Evolutionary conservation across 2,797 vertebrate species (phyloP).

Genomic region (Sebastes minor): DNA sequence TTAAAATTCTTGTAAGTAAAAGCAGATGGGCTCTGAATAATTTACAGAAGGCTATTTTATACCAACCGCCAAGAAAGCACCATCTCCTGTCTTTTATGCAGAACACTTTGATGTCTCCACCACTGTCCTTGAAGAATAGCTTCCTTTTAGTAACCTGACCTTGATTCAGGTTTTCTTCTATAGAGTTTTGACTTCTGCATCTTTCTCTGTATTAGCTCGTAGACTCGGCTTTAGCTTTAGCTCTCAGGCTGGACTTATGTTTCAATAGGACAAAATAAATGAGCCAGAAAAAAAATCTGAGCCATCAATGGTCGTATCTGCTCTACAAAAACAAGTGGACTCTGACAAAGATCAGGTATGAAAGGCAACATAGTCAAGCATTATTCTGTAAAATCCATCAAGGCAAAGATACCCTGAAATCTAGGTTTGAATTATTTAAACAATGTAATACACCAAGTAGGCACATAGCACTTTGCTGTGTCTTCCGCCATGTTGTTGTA

Average conservation of each 20-base stretch:
- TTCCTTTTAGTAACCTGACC: constrained; percentile 8
- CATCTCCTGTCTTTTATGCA: constrained; percentile 5
- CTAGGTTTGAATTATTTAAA: constrained; percentile 56
- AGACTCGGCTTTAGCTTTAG: not conserved
- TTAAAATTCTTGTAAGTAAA: constrained; percentile 57
- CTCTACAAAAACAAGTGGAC: not conserved
- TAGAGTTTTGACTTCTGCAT: not conserved
- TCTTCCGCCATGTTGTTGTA: constrained; percentile 48
- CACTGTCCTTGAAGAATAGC: constrained; percentile 2
- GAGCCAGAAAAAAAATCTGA: not conserved
- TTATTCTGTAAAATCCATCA: constrained; percentile 45
- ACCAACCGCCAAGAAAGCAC: constrained; percentile 19
- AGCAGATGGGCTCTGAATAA: constrained; percentile 63
- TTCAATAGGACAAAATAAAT: not conserved
- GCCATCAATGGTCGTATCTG: not conserved
- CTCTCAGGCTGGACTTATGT: not conserved
- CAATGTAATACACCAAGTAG: constrained; percentile 35
- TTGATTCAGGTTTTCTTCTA: constrained; percentile 3
- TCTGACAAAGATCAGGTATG: constrained; percentile 17
- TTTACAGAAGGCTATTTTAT: constrained; percentile 57
- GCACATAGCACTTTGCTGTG: constrained; percentile 1
- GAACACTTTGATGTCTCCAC: not conserved
- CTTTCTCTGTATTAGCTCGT: not conserved
- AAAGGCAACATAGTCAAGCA: not conserved
- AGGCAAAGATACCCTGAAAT: constrained; percentile 31